Conservation (phyloP, 2,113 vertebrate species). For the Cygnus buccinator region DNA sequence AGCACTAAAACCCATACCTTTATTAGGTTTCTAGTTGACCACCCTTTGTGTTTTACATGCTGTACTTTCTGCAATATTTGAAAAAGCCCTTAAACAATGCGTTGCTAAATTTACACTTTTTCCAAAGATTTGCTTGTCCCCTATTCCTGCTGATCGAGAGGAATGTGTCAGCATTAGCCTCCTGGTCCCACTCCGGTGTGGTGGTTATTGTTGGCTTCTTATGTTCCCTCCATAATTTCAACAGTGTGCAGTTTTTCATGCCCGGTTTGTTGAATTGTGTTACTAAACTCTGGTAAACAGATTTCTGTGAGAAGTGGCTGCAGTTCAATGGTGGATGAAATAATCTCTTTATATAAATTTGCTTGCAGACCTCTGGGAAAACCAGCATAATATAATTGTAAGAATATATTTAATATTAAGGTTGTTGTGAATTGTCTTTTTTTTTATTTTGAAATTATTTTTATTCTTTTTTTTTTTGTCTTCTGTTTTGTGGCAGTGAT, state of each 20-base stretch:
- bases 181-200: not conserved
- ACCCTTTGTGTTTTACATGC: not conserved
- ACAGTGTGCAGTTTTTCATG: not conserved
- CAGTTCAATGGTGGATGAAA: constrained; percentile 70
- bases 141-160: not conserved
- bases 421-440: constrained; percentile 29
- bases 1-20: not conserved
- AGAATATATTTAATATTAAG: constrained; percentile 71
- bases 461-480: not conserved
- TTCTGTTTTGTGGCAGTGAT: not conserved
- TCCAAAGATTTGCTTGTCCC: not conserved
- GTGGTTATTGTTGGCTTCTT: not conserved
- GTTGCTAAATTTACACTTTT: not conserved
- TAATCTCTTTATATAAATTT: constrained; percentile 65
- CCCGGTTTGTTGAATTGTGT: constrained; percentile 15
- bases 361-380: constrained; percentile 46
- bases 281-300: constrained; percentile 44
- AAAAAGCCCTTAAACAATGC: not conserved
- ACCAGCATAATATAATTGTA: constrained; percentile 39
- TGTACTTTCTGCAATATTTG: not conserved
- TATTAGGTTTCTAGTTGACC: not conserved
- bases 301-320: constrained; percentile 63
- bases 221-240: not conserved
- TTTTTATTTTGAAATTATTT: not conserved
- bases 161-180: not conserved